A percentile compares a stretch with the other conserved stretches of the same genome.
phyloP scores from a whole-genome alignment of 2,113 vertebrate species.

The Felis chaus region DNA sequence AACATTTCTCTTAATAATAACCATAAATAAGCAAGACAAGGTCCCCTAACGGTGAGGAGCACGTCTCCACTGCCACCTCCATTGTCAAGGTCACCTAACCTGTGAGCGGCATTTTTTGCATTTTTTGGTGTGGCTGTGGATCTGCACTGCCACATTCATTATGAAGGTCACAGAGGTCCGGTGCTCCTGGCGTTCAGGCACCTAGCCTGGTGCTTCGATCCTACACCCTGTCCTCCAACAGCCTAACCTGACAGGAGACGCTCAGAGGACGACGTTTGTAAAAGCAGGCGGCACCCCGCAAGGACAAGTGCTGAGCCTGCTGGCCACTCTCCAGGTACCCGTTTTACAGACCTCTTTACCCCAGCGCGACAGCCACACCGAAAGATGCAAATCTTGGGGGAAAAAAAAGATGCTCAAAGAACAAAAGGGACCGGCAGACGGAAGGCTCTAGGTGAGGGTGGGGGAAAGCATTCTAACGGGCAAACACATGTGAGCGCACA shows the following conservation, averaged over 20 bases:
- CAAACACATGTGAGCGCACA: rapidly evolving
- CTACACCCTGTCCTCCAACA: not conserved
- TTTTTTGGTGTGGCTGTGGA: no score
- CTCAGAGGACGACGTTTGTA: not conserved
- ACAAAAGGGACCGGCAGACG: not conserved
- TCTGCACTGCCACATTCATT: no score
- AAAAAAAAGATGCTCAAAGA: not conserved
- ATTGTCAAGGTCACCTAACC: not conserved
- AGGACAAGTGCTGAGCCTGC: not conserved
- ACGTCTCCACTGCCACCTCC: constrained; percentile 76
- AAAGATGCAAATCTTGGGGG: not conserved
- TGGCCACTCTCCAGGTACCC: not conserved
- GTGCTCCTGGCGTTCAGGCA: constrained; percentile 32
- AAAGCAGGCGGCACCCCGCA: not conserved
- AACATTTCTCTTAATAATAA: constrained; percentile 86
- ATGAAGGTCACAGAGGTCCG: constrained; percentile 35
- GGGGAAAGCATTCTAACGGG: rapidly evolving
- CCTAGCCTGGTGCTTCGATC: not conserved
- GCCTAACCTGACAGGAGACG: not conserved
- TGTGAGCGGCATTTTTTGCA: no score
- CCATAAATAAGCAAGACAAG: constrained; percentile 86
- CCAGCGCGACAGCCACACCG: no score
- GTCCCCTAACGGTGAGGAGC: constrained; percentile 84
- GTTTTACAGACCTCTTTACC: not conserved
- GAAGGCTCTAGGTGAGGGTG: not conserved